phyloP scores from a whole-genome alignment of 2,888 invertebrate species.

The Ommatoiulus sabulosus region DNA sequence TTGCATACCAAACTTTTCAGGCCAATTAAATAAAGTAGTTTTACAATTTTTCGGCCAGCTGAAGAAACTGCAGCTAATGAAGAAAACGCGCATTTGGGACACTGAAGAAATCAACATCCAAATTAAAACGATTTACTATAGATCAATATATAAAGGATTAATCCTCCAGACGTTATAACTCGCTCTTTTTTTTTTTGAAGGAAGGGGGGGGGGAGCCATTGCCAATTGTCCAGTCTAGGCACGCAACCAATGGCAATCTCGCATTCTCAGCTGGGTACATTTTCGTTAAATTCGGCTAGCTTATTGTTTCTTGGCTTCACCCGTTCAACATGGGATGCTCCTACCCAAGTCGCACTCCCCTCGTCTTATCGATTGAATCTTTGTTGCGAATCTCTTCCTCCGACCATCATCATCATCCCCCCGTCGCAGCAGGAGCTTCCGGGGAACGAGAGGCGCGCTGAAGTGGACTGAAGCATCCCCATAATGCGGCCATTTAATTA shows the following conservation, averaged over 20 bases:
- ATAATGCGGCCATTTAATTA: constrained; percentile 11
- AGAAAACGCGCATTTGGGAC: no score
- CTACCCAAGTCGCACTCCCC: not conserved
- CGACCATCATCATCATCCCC: constrained; percentile 1
- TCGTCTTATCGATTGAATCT: constrained; percentile 9
- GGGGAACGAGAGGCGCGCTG: not conserved
- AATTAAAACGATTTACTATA: no score
- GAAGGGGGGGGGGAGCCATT: no score
- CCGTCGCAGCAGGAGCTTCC: not conserved
- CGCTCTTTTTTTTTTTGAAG: no score
- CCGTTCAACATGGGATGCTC: constrained; percentile 21
- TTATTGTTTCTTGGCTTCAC: not conserved
- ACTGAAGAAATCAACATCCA: no score
- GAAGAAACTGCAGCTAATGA: no score
- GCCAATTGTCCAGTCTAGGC: not conserved
- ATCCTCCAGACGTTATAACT: no score
- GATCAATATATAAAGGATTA: no score
- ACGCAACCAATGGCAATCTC: constrained; percentile 6
- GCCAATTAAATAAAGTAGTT: no score
- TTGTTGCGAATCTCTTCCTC: constrained; percentile 17
- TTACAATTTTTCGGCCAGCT: no score
- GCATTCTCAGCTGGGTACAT: not conserved
- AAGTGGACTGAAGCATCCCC: constrained; percentile 23
- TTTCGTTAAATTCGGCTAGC: not conserved
- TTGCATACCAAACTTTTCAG: no score